Conservation (phyloP, 2,888 invertebrate genomes). For the Andrena haemorrhoa region DNA sequence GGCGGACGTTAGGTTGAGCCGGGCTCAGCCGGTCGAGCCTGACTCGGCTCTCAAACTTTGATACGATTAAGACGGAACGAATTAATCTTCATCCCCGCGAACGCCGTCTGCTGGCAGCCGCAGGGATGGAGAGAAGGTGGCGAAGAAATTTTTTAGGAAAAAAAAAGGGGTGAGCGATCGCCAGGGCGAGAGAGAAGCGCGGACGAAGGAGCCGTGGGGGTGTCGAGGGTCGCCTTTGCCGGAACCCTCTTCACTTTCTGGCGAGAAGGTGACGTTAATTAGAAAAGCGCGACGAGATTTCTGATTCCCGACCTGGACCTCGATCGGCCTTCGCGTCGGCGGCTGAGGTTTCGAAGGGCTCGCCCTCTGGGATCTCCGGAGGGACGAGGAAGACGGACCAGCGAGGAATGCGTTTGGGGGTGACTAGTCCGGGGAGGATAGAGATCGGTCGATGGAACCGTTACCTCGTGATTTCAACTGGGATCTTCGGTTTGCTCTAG, state of each 20-base stretch:
- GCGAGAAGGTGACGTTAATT: constrained; percentile 80
- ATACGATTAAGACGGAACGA: constrained; percentile 85
- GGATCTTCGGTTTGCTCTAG: background rate
- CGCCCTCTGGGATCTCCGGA: constrained; percentile 15
- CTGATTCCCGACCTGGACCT: constrained; percentile 63
- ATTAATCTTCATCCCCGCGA: constrained; percentile 84
- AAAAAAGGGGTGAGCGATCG: constrained; percentile 76
- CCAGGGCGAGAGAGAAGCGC: constrained; percentile 74
- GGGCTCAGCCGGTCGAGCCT: constrained; percentile 76
- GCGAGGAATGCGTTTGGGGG: background rate
- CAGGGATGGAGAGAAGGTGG: constrained; percentile 73
- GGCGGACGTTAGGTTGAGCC: constrained; percentile 73
- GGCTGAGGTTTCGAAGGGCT: constrained; percentile 33
- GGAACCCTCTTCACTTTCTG: constrained; percentile 71
- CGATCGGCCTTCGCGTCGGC: constrained; percentile 37
- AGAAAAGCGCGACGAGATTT: constrained; percentile 78
- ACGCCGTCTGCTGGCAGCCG: constrained; percentile 78
- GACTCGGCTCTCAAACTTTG: constrained; percentile 84
- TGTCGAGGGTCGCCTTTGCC: constrained; percentile 71
- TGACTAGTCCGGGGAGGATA: background rate
- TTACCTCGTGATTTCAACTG: background rate
- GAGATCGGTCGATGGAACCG: background rate
- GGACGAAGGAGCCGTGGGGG: constrained; percentile 60
- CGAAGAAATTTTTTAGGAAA: constrained; percentile 71
- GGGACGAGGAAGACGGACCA: background rate